Evolutionary conservation across 2,888 invertebrate genomes (phyloP).

Genomic region (Ceriagrion tenellum): DNA sequence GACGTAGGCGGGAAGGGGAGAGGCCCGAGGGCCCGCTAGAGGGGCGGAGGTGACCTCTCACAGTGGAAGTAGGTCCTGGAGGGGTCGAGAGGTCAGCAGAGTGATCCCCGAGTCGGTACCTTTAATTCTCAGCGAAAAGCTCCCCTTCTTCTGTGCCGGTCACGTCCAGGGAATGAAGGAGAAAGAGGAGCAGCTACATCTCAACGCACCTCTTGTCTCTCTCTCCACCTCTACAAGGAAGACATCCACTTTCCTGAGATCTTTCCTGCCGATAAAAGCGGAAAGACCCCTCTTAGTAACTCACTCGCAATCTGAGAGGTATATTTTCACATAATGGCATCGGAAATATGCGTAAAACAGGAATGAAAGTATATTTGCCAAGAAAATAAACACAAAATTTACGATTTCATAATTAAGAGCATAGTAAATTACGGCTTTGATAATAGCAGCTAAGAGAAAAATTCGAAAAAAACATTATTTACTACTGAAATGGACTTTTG

Average conservation of each 20-base stretch:
- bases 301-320: too few relatives aligned
- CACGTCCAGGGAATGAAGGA: background rate
- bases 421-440: too few relatives aligned
- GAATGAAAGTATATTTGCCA: too few relatives aligned
- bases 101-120: background rate
- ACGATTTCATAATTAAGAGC: too few relatives aligned
- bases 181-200: background rate
- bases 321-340: too few relatives aligned
- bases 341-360: too few relatives aligned
- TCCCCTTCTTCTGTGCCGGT: background rate
- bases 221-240: background rate
- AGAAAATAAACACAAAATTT: too few relatives aligned
- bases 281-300: too few relatives aligned
- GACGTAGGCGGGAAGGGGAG: background rate
- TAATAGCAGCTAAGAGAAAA: too few relatives aligned
- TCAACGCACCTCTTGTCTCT: background rate
- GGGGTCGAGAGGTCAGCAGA: background rate
- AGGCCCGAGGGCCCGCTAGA: background rate
- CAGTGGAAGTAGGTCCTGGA: constrained; percentile 37
- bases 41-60: background rate
- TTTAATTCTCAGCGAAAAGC: constrained; percentile 15
- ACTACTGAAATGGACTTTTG: too few relatives aligned
- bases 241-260: background rate
- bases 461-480: too few relatives aligned
- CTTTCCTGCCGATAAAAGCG: too few relatives aligned